Evolutionary conservation across 2,888 invertebrate genomes (phyloP).

Genomic region (Abscondita cerata): DNA sequence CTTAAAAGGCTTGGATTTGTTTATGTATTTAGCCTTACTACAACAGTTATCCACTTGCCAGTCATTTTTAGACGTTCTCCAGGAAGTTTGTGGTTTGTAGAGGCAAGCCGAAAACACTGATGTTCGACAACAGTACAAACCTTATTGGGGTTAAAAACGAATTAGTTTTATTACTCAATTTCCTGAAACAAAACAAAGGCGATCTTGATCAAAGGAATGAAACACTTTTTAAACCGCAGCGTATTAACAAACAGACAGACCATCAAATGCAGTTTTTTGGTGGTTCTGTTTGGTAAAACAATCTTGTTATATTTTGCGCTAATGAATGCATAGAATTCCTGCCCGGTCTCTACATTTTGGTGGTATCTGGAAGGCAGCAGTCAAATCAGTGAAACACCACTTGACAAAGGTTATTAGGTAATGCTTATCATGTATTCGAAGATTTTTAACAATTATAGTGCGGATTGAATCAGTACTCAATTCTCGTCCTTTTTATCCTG

Average conservation of each 20-base stretch:
- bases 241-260: no score
- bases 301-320: not conserved
- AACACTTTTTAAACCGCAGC: no score
- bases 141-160: not conserved
- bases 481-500: not conserved
- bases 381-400: not conserved
- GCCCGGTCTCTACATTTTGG: not conserved
- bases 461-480: not conserved
- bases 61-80: not conserved
- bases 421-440: no score
- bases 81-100: not conserved
- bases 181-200: not conserved
- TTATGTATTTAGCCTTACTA: slow-evolving; percentile 1
- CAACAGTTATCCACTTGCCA: not conserved
- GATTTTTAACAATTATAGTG: not conserved
- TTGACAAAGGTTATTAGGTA: not conserved
- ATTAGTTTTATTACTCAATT: not conserved
- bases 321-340: not conserved
- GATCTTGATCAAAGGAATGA: no score
- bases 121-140: not conserved
- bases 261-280: no score
- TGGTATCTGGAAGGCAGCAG: not conserved
- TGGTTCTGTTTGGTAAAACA: no score
- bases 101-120: not conserved
- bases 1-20: slow-evolving; percentile 1